Evolutionary conservation across 1,140 invertebrate species (phyloP).

Genomic region (Tribolium madens): DNA sequence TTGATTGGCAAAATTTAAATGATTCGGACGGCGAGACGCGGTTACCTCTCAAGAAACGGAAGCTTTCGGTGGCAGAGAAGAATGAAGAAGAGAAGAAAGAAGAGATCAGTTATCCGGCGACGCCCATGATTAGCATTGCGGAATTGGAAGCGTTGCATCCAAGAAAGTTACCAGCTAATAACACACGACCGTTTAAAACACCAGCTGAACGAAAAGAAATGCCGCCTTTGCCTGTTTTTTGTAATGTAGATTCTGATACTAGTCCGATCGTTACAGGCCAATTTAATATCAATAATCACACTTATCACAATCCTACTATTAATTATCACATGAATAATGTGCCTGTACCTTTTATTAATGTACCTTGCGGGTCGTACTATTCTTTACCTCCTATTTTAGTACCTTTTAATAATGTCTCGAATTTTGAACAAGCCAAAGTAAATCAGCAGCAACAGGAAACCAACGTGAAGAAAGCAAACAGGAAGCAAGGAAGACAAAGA

Average conservation of each 20-base stretch:
- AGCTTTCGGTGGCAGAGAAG: slow-evolving; percentile 47
- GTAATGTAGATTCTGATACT: slow-evolving; percentile 28
- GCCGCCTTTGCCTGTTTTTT: slow-evolving; percentile 49
- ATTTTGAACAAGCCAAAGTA: slow-evolving; percentile 12
- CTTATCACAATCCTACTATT: slow-evolving; percentile 58
- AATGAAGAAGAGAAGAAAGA: slow-evolving; percentile 49
- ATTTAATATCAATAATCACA: slow-evolving; percentile 58
- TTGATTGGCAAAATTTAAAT: slow-evolving; percentile 40
- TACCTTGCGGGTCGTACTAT: slow-evolving; percentile 41
- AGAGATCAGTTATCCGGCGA: slow-evolving; percentile 58
- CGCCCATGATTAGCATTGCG: slow-evolving; percentile 58
- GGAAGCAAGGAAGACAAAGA: slow-evolving; percentile 41
- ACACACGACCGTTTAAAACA: slow-evolving; percentile 51
- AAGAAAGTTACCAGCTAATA: slow-evolving; percentile 19
- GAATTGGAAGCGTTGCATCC: slow-evolving; percentile 51
- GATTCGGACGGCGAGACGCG: slow-evolving; percentile 50
- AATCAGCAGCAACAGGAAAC: slow-evolving; percentile 24
- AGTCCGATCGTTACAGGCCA: slow-evolving; percentile 53
- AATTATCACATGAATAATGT: slow-evolving; percentile 59
- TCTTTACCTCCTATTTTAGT: slow-evolving; percentile 43
- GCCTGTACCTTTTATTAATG: slow-evolving; percentile 34
- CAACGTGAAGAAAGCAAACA: slow-evolving; percentile 28
- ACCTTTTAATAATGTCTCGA: slow-evolving; percentile 26
- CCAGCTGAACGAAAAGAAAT: slow-evolving; percentile 57
- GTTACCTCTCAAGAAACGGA: slow-evolving; percentile 58